Base-by-base conservation (phyloP, 2,113 vertebrate genomes). In the Cygnus buccinator region DNA sequence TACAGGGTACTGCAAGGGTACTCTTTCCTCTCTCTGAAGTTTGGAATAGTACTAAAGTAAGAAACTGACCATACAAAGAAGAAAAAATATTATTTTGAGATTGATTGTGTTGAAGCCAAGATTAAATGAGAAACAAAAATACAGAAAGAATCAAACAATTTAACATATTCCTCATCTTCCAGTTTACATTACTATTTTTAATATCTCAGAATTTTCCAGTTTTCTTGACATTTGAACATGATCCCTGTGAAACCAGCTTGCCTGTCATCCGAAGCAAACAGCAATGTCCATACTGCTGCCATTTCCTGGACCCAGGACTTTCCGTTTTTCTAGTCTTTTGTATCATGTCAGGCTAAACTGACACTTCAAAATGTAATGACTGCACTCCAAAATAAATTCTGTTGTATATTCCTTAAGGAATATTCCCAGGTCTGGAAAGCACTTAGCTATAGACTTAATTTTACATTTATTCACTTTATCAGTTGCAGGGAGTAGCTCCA, bases 71-170 rank as follows among this genome's bases (percentile, higher is more conserved):
- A 33, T 73, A 43, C 13, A 83, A 83, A 74, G 75, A 72, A 71
- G 68, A 57, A 59, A 72, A 76, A n/a, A 3, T 15, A 29, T 81
- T 78, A 70, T 71, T 75, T 77, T 78, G 39, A 52, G 52, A 65
- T 11, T 61, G 43, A 61, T 79, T 86, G 62, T 74, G 18, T 35
- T 78, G 65, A 90, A 90, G 50, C 13, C 52, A 71, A 28, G 77
- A 79, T 48, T 77, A 94, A 94, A 80, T 44, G 16, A 72, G 61
- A 86, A 94, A 70, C n/a, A 93, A 86, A 93, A 94, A 59, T 41
- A 65, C 13, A 29, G 76, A 79, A 91, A 76, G 10, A 90, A 77
- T 62, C 29, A 87, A 92, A 71, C 35, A 11, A 76, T 90, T 85
- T 80, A 29, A 66, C 14, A 19, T 26, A 71, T 17, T 81, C 33